A percentile compares a stretch with the other conserved stretches of the same genome.
These are phyloP conservation scores for Chondrilla cf. caribensis DNA, from an alignment of 37 sponge, comb jelly and placozoan genomes.

Conservation along the genomic window DNA sequence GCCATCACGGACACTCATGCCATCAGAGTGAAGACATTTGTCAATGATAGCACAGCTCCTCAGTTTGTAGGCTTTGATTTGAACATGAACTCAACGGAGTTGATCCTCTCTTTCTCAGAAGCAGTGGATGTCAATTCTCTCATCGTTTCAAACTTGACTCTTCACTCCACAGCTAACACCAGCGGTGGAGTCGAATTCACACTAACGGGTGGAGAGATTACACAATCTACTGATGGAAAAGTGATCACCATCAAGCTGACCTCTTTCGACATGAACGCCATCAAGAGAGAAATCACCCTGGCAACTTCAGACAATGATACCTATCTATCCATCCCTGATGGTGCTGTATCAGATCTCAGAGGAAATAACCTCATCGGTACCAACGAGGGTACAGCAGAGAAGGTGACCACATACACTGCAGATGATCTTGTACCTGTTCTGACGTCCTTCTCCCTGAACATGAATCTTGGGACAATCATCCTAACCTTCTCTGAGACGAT, in stretches of 20 bases:
- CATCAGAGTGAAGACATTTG: conserved; percentile 52
- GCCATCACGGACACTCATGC: conserved; percentile 80
- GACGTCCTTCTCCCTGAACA: conserved; percentile 51
- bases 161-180: conserved; percentile 52
- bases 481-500: conserved; percentile 85
- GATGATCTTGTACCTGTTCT: conserved; percentile 61
- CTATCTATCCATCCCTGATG: conserved; percentile 49
- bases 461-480: conserved; percentile 56
- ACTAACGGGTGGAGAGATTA: conserved; percentile 40
- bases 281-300: conserved; percentile 61
- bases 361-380: conserved; percentile 32
- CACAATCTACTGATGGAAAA: conserved; percentile 57
- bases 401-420: conserved; percentile 40
- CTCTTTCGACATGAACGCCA: conserved; percentile 52
- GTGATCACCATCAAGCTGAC: conserved; percentile 46
- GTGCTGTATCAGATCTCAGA: conserved; percentile 40
- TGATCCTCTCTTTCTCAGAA: conserved; percentile 76
- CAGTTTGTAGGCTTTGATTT: conserved; percentile 54
- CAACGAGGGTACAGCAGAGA: background rate
- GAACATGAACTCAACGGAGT: conserved; percentile 63
- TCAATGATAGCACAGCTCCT: conserved; percentile 61
- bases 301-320: conserved; percentile 61
- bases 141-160: conserved; percentile 32
- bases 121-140: conserved; percentile 63
- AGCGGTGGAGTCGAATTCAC: conserved; percentile 24